These are phyloP conservation scores for Neolamprologus toae DNA, from an alignment of 2,113 vertebrate species.

Conservation along the genomic window DNA sequence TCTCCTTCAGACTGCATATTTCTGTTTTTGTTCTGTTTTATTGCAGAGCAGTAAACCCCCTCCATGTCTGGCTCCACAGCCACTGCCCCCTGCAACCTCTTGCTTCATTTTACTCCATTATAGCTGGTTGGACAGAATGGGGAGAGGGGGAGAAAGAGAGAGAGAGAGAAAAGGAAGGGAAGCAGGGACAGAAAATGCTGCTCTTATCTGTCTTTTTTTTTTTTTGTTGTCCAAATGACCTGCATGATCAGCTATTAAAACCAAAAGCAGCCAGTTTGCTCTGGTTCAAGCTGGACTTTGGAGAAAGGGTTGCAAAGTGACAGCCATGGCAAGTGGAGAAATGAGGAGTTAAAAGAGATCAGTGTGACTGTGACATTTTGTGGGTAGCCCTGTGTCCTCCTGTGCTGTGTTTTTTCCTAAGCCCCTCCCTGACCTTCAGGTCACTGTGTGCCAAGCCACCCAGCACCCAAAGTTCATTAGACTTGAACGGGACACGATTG, in stretches of 20 bases:
- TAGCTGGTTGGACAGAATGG: background rate
- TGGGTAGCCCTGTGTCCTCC: conserved; percentile 9
- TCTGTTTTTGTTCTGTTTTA: conserved; percentile 63
- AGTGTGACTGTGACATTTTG: background rate
- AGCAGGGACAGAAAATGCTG: background rate
- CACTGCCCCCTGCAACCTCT: conserved; percentile 43
- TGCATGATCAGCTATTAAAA: conserved; percentile 31
- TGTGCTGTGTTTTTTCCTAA: background rate
- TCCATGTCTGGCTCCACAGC: conserved; percentile 48
- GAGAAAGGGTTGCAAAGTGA: background rate
- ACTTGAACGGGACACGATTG: conserved; percentile 23
- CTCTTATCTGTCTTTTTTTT: conserved; percentile 22
- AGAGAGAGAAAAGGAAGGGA: background rate
- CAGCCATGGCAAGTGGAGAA: background rate
- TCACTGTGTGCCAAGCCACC: conserved; percentile 5
- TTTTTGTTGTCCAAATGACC: conserved; percentile 6
- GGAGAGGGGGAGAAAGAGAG: background rate
- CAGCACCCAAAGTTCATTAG: conserved; percentile 56
- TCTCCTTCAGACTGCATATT: conserved; percentile 55
- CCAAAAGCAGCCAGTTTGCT: background rate
- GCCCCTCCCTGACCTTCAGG: background rate
- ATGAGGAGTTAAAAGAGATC: background rate
- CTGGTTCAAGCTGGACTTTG: conserved; percentile 24
- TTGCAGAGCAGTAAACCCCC: conserved; percentile 60
- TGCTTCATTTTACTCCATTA: conserved; percentile 40